A percentile compares a stretch with the other conserved stretches of the same genome.
Evolutionary conservation across 2,113 vertebrate species (phyloP).

Genomic region (Heterochromis multidens): DNA sequence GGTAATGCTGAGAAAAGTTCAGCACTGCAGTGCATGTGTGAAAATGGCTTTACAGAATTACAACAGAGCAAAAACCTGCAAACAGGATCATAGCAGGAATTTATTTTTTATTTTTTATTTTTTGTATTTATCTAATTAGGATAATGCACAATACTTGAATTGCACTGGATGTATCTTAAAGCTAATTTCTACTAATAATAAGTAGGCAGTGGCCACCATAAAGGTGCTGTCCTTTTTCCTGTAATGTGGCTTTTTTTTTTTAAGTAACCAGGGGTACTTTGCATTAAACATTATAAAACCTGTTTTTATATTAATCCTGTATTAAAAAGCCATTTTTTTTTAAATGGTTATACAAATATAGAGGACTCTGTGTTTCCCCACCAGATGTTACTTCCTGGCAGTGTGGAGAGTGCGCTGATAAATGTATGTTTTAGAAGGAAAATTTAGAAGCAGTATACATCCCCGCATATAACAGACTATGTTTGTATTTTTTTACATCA

Average conservation of each 20-base stretch:
- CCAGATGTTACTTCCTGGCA: background rate
- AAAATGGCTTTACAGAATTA: background rate
- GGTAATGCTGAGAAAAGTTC: background rate
- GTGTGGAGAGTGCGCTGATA: background rate
- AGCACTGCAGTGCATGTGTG: background rate
- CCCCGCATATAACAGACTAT: too few species aligned
- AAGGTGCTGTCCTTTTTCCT: background rate
- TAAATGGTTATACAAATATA: background rate
- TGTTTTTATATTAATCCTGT: background rate
- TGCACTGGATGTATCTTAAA: background rate
- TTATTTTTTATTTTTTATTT: too few species aligned
- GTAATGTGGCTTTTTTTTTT: background rate
- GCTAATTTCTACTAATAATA: background rate
- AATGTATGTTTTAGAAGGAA: background rate
- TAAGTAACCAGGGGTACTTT: background rate
- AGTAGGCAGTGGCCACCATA: too few species aligned
- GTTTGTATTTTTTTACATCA: background rate
- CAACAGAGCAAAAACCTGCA: background rate
- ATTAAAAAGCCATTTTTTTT: background rate
- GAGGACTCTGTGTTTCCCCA: background rate
- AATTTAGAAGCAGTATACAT: background rate
- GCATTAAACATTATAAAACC: background rate
- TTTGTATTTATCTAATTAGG: too few species aligned
- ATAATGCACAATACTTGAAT: background rate
- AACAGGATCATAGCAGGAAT: too few species aligned